Base-by-base conservation (phyloP, 2,797 vertebrate genomes). In the Rhinatrema bivittatum region DNA sequence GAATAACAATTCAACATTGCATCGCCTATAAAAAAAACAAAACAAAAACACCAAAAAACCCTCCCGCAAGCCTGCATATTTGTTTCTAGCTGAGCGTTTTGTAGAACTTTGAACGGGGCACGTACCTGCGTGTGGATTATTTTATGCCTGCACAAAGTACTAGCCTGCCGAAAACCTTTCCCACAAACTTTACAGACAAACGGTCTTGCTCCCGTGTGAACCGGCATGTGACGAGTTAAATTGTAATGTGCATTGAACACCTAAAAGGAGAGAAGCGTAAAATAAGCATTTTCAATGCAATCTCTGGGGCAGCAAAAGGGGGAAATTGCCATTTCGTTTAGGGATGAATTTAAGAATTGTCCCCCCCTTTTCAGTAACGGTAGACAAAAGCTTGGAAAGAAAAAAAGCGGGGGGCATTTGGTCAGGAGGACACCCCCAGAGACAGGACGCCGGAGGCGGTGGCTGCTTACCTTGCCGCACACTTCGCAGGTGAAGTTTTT, bases 401-500 rank as follows among this genome's bases (percentile, higher is more conserved):
- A 16, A 17, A 16, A 17, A 16, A 15, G 16, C 16, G 28, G 8
- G 28, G n/a, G n/a, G n/a, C n/a, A n/a, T n/a, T n/a, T n/a, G n/a
- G n/a, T n/a, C n/a, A n/a, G n/a, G n/a, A n/a, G n/a, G n/a, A n/a
- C n/a, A n/a, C n/a, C n/a, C n/a, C n/a, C n/a, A n/a, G n/a, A n/a
- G n/a, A n/a, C n/a, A n/a, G n/a, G n/a, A n/a, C n/a, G n/a, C n/a
- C n/a, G n/a, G n/a, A n/a, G n/a, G n/a, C n/a, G n/a, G n/a, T n/a
- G n/a, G n/a, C 9, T 21, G 11, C 63, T 65, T 86, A 97, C 94
- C 92, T 97, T 98, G 66, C 93, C 92, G 65, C 94, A 98, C 50
- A 97, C 93, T 78, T 97, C 94, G 49, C 94, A 97, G 10, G 94
- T 96, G 60, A 97, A 97, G 77, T 92, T 91, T 61, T 97, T 97